Conservation (phyloP, 2,113 vertebrate species). For the Isichthys henryi region DNA sequence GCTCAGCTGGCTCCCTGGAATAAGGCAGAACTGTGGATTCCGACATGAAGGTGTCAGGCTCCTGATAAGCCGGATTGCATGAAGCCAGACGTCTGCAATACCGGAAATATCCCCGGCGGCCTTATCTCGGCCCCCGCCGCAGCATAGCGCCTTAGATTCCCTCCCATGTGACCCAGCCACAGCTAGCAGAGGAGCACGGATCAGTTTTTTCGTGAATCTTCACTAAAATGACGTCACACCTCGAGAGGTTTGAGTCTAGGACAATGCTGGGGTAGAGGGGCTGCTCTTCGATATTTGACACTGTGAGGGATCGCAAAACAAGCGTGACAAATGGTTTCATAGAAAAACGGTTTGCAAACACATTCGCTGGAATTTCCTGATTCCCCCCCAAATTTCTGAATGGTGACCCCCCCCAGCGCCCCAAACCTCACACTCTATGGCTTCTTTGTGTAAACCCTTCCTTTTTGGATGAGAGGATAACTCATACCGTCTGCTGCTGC, state of each 20-base stretch:
- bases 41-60: background rate
- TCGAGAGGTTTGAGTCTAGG: background rate
- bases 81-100: background rate
- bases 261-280: background rate
- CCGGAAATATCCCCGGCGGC: background rate
- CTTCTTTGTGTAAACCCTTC: background rate
- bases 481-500: background rate
- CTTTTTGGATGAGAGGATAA: background rate
- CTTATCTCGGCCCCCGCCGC: background rate
- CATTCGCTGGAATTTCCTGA: background rate
- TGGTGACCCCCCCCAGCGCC: background rate
- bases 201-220: background rate
- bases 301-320: background rate
- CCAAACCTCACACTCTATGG: background rate
- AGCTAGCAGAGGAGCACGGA: background rate
- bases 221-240: background rate
- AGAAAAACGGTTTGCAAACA: background rate
- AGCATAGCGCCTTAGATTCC: background rate
- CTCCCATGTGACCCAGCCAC: background rate
- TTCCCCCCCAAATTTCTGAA: background rate
- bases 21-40: background rate
- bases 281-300: background rate
- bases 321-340: background rate
- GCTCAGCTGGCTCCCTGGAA: background rate
- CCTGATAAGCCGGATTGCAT: background rate